Evolutionary conservation across 2,888 invertebrate genomes (phyloP), one percentile per base, ranked within the genome.

Genomic region (Ormyrus pomaceus): DNA sequence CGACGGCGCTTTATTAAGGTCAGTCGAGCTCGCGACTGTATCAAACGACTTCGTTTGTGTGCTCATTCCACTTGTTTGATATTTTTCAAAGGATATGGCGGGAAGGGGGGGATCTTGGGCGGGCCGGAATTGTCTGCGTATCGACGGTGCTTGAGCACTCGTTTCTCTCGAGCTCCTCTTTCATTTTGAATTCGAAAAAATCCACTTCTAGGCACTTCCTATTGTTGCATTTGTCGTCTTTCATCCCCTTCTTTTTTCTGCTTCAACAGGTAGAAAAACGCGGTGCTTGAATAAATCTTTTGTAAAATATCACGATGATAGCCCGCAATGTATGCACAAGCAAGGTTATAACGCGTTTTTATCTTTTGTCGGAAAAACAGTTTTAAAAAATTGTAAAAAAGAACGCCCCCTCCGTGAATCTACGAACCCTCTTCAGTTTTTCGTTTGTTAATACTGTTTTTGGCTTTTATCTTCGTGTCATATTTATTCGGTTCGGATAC

Each of bases 241-340:
- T 70, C 58, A 10, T 56, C 13, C n/a, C 34, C 8, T 11, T 62
- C 3, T 46, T 62, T 11, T 56, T 48, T 70, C 3, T 11, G 13
- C 61, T 62, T 62, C 72, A 72, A 72, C 72, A 72, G 72, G 72
- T 61, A 72, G 72, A 62, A 62, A 71, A 71, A 59, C 7, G 71
- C 59, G n/a, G 51, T 51, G n/a, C 72, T 72, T 72, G 61, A 50
- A 50, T 64, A 72, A 72, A 62, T 53, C 8, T 53, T 53, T 45
- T 61, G 58, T 13, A 13, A 13, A 58, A 70, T 53, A 34, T 34
- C 34, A 34, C 34, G 34, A 34, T 0, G 34, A 34, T 34, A 34
- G 34, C 34, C 34, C 4, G 34, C 34, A 34, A 34, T 34, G 34
- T 34, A 34, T 34, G 34, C 34, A 34, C 34, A 2, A 34, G 34